phyloP scores from a whole-genome alignment of 2,888 invertebrate species.

The Platerodrilus igneus region DNA sequence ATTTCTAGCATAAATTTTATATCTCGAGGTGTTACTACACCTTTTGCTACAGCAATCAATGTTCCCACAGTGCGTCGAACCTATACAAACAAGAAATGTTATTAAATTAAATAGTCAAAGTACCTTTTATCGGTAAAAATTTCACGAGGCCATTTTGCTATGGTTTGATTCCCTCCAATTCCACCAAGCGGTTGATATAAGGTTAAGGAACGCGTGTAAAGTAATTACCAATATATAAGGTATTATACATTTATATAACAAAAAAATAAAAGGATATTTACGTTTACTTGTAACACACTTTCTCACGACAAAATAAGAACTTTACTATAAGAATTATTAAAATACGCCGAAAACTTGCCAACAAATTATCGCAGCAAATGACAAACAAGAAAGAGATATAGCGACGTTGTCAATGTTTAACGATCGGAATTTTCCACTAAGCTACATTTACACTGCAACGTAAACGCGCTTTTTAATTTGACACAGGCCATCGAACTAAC shows the following conservation, averaged over 20 bases:
- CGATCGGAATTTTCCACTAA: too few relatives aligned
- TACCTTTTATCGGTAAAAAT: constrained; percentile 31
- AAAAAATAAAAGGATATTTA: constrained; percentile 18
- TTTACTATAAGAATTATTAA: constrained; percentile 1
- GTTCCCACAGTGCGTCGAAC: constrained; percentile 73
- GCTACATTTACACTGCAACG: too few relatives aligned
- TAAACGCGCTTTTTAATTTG: too few relatives aligned
- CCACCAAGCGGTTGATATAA: constrained; percentile 36
- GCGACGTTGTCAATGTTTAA: constrained; percentile 10
- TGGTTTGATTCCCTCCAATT: constrained; percentile 44
- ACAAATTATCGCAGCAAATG: not conserved
- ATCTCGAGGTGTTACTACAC: constrained; percentile 58
- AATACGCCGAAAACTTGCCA: constrained; percentile 4
- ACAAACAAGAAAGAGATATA: constrained; percentile 10
- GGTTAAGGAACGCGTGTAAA: constrained; percentile 45
- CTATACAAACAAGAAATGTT: constrained; percentile 49
- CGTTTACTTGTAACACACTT: constrained; percentile 13
- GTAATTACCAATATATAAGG: constrained; percentile 14
- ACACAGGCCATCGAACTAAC: too few relatives aligned
- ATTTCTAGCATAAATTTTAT: constrained; percentile 73
- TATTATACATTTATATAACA: constrained; percentile 8
- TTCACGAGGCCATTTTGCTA: constrained; percentile 44
- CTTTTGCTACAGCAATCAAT: constrained; percentile 59
- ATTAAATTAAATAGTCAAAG: constrained; percentile 33
- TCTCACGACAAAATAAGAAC: constrained; percentile 1